Evolutionary conservation across 2,888 invertebrate species (phyloP).

Genomic region (Mellilla xanthometata): DNA sequence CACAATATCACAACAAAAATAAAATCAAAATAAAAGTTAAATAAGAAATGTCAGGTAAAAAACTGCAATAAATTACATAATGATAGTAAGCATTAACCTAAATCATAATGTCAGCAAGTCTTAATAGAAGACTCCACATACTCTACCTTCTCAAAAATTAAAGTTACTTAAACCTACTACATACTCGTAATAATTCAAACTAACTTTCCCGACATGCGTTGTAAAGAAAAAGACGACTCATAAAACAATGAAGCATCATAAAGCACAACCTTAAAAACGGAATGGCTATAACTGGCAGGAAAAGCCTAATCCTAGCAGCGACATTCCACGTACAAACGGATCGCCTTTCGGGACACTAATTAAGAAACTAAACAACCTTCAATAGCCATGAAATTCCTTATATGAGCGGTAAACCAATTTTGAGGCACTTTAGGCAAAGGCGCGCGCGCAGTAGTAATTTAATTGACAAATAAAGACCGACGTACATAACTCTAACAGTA

Average conservation of each 20-base stretch:
- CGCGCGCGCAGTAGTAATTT: slow-evolving; percentile 60
- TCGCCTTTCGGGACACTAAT: slow-evolving; percentile 63
- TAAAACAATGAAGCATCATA: slow-evolving; percentile 67
- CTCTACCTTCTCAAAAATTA: too few relatives aligned
- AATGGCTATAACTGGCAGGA: slow-evolving; percentile 55
- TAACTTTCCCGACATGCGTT: slow-evolving; percentile 21
- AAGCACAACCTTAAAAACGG: slow-evolving; percentile 49
- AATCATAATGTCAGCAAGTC: too few relatives aligned
- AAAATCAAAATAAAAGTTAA: too few relatives aligned
- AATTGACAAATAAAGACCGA: slow-evolving; percentile 66
- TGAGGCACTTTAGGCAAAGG: slow-evolving; percentile 63
- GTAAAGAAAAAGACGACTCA: slow-evolving; percentile 34
- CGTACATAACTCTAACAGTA: slow-evolving; percentile 9
- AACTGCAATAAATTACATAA: too few relatives aligned
- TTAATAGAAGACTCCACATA: too few relatives aligned
- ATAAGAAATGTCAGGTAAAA: too few relatives aligned
- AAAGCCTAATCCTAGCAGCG: slow-evolving; percentile 51
- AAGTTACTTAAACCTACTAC: too few relatives aligned
- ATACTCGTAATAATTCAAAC: slow-evolving; percentile 18
- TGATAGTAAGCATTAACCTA: too few relatives aligned
- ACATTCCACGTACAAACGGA: slow-evolving; percentile 54
- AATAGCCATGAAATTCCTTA: slow-evolving; percentile 78
- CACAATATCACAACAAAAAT: too few relatives aligned
- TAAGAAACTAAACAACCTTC: slow-evolving; percentile 70
- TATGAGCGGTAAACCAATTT: slow-evolving; percentile 73